Conservation (phyloP, 2,888 invertebrate species). For the Synanthedon vespiformis region DNA sequence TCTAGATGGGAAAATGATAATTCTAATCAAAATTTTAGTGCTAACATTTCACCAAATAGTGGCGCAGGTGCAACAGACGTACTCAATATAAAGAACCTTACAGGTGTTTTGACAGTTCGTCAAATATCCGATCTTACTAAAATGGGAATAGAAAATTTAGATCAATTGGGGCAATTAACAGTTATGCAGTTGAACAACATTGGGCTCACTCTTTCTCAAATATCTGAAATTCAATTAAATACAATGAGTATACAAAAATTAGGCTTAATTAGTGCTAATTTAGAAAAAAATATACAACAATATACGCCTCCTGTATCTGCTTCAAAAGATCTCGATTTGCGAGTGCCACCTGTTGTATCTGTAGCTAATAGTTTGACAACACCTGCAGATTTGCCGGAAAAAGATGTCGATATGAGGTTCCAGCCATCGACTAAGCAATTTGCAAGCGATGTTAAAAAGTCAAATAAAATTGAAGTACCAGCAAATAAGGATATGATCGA, state of each 20-base stretch:
- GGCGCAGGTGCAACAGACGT: slow-evolving; percentile 40
- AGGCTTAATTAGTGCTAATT: slow-evolving; percentile 50
- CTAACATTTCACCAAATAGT: slow-evolving; percentile 34
- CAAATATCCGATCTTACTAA: slow-evolving; percentile 71
- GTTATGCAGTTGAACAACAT: slow-evolving; percentile 72
- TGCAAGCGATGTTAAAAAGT: slow-evolving; percentile 20
- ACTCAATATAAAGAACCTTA: slow-evolving; percentile 69
- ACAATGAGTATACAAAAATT: slow-evolving; percentile 71
- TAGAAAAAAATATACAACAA: slow-evolving; percentile 30
- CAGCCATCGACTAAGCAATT: slow-evolving; percentile 29
- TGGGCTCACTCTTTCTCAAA: slow-evolving; percentile 71
- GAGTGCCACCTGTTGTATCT: slow-evolving; percentile 47
- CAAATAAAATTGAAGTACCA: slow-evolving; percentile 25
- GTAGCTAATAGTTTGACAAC: slow-evolving; percentile 26
- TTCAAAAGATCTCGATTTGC: slow-evolving; percentile 57
- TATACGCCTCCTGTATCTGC: slow-evolving; percentile 24
- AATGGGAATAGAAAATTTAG: slow-evolving; percentile 72
- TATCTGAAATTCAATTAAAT: slow-evolving; percentile 73
- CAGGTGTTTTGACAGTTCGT: slow-evolving; percentile 65
- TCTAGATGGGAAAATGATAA: slow-evolving; percentile 64
- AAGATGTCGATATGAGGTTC: slow-evolving; percentile 65
- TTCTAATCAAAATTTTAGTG: slow-evolving; percentile 34
- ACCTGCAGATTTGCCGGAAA: slow-evolving; percentile 44
- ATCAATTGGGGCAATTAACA: slow-evolving; percentile 72
- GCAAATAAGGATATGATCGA: slow-evolving; percentile 56